Conservation (phyloP, 35 echinoderm and acorn worm species). For the Lytechinus pictus region DNA sequence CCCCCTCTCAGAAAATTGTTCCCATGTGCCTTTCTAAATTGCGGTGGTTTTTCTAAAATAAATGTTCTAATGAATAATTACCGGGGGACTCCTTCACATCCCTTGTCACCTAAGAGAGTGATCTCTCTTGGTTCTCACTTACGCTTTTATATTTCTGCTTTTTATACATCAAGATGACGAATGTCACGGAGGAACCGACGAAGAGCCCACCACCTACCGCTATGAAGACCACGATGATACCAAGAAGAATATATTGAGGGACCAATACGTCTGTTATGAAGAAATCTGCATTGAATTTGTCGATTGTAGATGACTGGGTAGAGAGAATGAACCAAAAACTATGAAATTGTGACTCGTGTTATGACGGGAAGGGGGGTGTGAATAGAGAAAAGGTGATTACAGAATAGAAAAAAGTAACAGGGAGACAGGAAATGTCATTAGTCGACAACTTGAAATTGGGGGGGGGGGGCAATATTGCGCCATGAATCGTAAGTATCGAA, state of each 20-base stretch:
- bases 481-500: too few species aligned
- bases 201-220: slow-evolving; percentile 62
- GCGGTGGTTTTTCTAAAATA: too few species aligned
- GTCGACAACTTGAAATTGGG: too few species aligned
- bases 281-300: slow-evolving; percentile 64
- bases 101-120: too few species aligned
- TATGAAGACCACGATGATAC: slow-evolving; percentile 56
- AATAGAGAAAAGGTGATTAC: not conserved
- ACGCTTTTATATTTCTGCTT: not conserved
- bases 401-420: not conserved
- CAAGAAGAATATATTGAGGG: slow-evolving; percentile 57
- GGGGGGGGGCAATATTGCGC: too few species aligned
- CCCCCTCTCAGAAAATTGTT: too few species aligned
- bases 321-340: slow-evolving; percentile 7
- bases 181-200: slow-evolving; percentile 45
- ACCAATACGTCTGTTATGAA: slow-evolving; percentile 55
- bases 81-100: too few species aligned
- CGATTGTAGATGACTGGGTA: slow-evolving; percentile 55
- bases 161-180: slow-evolving; percentile 29
- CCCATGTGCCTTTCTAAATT: too few species aligned
- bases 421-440: not conserved
- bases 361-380: not conserved
- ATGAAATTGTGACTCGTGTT: not conserved
- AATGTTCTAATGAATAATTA: too few species aligned
- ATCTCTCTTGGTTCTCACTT: not conserved